Evolutionary conservation across 1,140 invertebrate genomes (phyloP), one percentile per base, ranked within the genome.

Genomic region (Idris sp.): DNA sequence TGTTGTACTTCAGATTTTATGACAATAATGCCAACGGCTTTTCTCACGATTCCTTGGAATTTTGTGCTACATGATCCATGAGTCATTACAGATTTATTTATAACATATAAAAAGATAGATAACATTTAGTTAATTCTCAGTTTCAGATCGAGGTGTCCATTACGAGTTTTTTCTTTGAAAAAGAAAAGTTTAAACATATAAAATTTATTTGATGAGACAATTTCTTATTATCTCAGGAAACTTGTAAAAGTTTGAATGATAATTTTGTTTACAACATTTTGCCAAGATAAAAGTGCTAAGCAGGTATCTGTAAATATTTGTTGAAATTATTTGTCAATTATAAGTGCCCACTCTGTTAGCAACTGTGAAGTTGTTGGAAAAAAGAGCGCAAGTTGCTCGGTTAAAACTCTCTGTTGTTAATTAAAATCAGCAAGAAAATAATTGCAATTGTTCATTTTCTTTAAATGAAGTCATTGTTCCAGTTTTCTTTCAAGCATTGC

Each of bases 311-410:
- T 67, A 51, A 65, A 71, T 67, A 76, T 76, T 76, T 76, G 56
- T 68, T 62, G 46, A 61, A 72, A 76, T 76, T 76, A 72, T 76
- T 72, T 36, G 56, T 56, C 41, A 28, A 76, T 76, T 72, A 61
- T 58, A 65, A 59, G 44, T 48, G 64, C 25, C 33, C 46, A 38
- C n/a, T n/a, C n/a, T n/a, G n/a, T n/a, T n/a, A n/a, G n/a, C n/a
- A n/a, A 71, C 67, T 61, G 61, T 71, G 48, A 40, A 54, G n/a
- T 62, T 26, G 19, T 43, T 3, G 6, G 36, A 56, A 48, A 49
- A 67, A 56, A 68, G 58, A 49, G 14, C 11, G 5, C 7, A 31
- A 46, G 46, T 65, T 46, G 30, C 48, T 67, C 28, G 43, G 33
- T 51, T 56, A 56, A 67, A 49, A 11, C 46, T 2, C 10, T 16